A percentile compares a stretch with the other conserved stretches of the same genome.
phyloP scores from a whole-genome alignment of 2,888 invertebrate genomes.

The Homarus gammarus region DNA sequence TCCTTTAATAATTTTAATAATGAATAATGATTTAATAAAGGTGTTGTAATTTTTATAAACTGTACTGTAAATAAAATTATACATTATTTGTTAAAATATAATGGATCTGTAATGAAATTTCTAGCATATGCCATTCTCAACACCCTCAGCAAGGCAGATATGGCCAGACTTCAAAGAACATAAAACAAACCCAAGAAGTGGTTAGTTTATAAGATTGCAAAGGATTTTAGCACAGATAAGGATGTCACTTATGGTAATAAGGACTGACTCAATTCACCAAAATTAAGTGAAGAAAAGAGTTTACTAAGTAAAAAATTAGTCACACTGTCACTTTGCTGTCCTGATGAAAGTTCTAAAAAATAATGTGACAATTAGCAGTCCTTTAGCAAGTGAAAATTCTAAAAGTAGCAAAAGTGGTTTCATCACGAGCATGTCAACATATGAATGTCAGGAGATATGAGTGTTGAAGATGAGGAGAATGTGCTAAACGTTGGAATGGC shows the following conservation, averaged over 20 bases:
- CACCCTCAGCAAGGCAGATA: background rate
- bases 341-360: slow-evolving; percentile 70
- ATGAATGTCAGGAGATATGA: slow-evolving; percentile 51
- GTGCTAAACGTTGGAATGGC: background rate
- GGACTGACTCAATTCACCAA: slow-evolving; percentile 44
- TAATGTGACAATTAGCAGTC: slow-evolving; percentile 60
- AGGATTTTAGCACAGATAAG: slow-evolving; percentile 65
- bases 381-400: slow-evolving; percentile 56
- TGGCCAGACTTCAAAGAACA: background rate
- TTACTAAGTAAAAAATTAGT: slow-evolving; percentile 60
- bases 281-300: slow-evolving; percentile 42
- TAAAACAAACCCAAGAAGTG: slow-evolving; percentile 26
- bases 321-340: slow-evolving; percentile 72
- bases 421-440: slow-evolving; percentile 44
- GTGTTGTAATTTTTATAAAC: too few relatives aligned
- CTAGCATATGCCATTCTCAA: too few relatives aligned
- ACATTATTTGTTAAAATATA: too few relatives aligned
- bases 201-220: slow-evolving; percentile 50
- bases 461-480: slow-evolving; percentile 39
- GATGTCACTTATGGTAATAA: slow-evolving; percentile 46
- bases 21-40: too few relatives aligned
- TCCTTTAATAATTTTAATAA: too few relatives aligned
- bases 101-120: too few relatives aligned
- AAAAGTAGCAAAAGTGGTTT: slow-evolving; percentile 47
- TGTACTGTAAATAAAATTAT: too few relatives aligned